Percentiles rank a stretch among this genome's conserved stretches.
phyloP scores from a whole-genome alignment of 2,888 invertebrate genomes.

The Halictus quadricinctus region DNA sequence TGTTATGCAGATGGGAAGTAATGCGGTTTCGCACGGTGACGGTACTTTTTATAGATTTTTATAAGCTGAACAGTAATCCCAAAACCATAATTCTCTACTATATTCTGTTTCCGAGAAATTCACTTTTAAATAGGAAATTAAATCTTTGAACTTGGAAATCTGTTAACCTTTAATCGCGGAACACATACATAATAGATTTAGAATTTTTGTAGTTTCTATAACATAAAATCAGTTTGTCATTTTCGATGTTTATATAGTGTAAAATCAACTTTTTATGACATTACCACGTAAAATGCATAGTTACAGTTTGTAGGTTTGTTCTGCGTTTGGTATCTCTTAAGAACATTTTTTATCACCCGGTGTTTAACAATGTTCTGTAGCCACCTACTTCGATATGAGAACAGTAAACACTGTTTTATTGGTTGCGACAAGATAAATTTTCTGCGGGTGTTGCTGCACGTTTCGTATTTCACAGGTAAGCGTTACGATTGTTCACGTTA shows the following conservation, averaged over 20 bases:
- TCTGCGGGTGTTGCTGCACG: not conserved
- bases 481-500: not conserved
- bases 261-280: too few relatives aligned
- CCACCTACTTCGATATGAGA: not conserved
- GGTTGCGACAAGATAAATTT: not conserved
- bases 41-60: not conserved
- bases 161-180: too few relatives aligned
- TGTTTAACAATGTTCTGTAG: not conserved
- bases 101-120: not conserved
- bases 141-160: too few relatives aligned
- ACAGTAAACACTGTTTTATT: not conserved
- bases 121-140: too few relatives aligned
- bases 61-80: not conserved
- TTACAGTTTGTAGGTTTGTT: not conserved
- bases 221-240: not conserved
- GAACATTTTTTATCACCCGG: not conserved
- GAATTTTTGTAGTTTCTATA: not conserved
- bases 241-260: not conserved
- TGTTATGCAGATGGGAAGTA: not conserved
- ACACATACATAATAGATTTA: too few relatives aligned
- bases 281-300: too few relatives aligned
- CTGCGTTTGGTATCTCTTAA: not conserved
- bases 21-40: not conserved
- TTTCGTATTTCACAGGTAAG: not conserved
- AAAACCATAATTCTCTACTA: not conserved